These are phyloP conservation scores for Melanostigma gelatinosum DNA, from an alignment of 2,113 vertebrate species.

Conservation along the genomic window DNA sequence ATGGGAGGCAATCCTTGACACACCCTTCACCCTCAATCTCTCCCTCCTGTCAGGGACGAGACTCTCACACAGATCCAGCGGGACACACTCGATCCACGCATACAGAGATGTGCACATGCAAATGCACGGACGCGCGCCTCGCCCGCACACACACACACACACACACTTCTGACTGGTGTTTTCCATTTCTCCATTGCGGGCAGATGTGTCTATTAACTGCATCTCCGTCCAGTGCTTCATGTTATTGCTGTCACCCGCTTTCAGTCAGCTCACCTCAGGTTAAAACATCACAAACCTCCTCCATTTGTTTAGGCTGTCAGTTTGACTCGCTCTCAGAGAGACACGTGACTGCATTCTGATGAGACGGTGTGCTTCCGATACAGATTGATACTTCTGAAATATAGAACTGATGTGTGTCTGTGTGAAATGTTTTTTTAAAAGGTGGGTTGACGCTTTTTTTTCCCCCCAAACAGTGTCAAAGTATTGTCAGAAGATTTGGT, in stretches of 20 bases:
- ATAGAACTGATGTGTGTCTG: background rate
- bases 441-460: background rate
- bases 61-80: constrained; percentile 8
- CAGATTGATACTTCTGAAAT: constrained; percentile 32
- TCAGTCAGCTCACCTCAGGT: constrained; percentile 2
- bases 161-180: background rate
- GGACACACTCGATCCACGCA: constrained; percentile 6
- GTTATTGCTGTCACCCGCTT: constrained; percentile 1
- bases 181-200: constrained; percentile 1
- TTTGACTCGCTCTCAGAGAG: constrained; percentile 7
- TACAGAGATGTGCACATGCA: background rate
- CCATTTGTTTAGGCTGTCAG: background rate
- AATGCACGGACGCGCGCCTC: background rate
- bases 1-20: constrained; percentile 57
- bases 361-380: background rate
- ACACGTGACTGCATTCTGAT: constrained; percentile 5
- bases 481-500: background rate
- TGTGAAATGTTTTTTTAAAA: background rate
- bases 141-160: background rate
- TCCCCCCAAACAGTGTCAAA: background rate
- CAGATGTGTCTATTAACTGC: constrained; percentile 18
- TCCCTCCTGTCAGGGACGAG: constrained; percentile 42
- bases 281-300: constrained; percentile 7
- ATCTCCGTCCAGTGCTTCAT: background rate
- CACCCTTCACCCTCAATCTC: constrained; percentile 45